Percentiles rank a stretch among this genome's conserved stretches.
phyloP scores from a whole-genome alignment of 1,140 invertebrate species.

The Drosophila kurseongensis region DNA sequence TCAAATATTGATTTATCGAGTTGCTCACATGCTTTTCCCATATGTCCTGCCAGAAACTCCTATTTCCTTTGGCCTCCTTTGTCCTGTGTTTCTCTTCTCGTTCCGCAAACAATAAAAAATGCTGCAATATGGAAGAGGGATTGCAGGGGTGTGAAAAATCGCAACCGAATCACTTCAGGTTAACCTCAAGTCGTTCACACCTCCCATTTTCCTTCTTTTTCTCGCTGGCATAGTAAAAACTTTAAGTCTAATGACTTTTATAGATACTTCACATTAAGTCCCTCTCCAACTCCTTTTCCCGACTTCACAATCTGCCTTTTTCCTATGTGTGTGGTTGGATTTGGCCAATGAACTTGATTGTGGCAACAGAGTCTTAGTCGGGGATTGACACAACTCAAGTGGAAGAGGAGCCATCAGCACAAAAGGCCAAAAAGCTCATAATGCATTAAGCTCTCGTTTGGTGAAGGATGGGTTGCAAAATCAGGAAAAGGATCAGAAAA shows the following conservation, averaged over 20 bases:
- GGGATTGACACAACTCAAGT: slow-evolving; percentile 56
- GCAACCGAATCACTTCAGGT: slow-evolving; percentile 48
- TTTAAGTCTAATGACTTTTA: slow-evolving; percentile 75
- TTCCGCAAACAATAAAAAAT: slow-evolving; percentile 39
- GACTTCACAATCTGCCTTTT: neutral
- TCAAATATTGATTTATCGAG: slow-evolving; percentile 79
- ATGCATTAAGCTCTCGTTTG: slow-evolving; percentile 39
- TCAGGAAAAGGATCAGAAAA: slow-evolving; percentile 4
- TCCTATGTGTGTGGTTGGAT: slow-evolving; percentile 27
- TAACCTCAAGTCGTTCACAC: slow-evolving; percentile 59
- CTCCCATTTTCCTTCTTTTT: slow-evolving; percentile 16
- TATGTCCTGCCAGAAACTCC: slow-evolving; percentile 27
- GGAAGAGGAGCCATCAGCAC: slow-evolving; percentile 35
- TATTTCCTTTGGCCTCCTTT: slow-evolving; percentile 3
- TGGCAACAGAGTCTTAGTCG: slow-evolving; percentile 54
- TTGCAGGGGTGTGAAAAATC: slow-evolving; percentile 14
- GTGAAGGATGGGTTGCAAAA: too few relatives aligned
- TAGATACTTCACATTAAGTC: slow-evolving; percentile 52
- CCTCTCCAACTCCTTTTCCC: neutral
- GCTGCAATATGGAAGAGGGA: neutral
- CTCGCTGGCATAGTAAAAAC: slow-evolving; percentile 36
- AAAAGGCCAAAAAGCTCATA: slow-evolving; percentile 58
- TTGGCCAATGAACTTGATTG: slow-evolving; percentile 64
- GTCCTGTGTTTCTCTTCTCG: neutral
- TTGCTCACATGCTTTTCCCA: slow-evolving; percentile 57